A percentile compares a stretch with the other conserved stretches of the same genome.
Conservation (phyloP, 1,140 invertebrate species). For the Aphelenchoides fujianensis region DNA sequence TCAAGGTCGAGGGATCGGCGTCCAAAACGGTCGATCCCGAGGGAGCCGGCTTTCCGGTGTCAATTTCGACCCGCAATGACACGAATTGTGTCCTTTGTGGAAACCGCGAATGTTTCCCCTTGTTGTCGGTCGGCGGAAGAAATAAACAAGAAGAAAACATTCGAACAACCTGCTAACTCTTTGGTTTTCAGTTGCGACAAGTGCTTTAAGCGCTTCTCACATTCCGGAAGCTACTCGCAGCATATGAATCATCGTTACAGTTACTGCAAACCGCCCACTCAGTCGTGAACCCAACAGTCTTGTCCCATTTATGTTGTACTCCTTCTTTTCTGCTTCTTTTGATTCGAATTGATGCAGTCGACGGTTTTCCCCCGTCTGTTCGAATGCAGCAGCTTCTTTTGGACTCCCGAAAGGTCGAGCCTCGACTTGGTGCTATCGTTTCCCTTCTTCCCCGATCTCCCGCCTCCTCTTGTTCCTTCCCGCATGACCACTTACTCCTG, state of each 20-base stretch:
- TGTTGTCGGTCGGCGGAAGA: background rate
- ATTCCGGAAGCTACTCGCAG: conserved; percentile 98
- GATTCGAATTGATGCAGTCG: background rate
- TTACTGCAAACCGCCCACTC: conserved; percentile 82
- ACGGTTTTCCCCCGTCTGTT: background rate
- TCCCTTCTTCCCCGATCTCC: background rate
- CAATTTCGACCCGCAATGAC: too few species aligned
- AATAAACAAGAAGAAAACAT: background rate
- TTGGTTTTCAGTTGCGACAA: conserved; percentile 97
- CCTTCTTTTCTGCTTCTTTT: too few species aligned
- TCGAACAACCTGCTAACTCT: conserved; percentile 64
- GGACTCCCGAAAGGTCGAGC: too few species aligned
- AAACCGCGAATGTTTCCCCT: too few species aligned
- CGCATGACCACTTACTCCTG: too few species aligned
- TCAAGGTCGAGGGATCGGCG: background rate
- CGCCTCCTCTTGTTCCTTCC: background rate
- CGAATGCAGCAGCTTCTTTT: too few species aligned
- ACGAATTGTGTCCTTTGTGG: too few species aligned
- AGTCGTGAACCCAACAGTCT: conserved; percentile 34
- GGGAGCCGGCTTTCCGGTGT: conserved; percentile 67
- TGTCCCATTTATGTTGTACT: too few species aligned
- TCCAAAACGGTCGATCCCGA: background rate
- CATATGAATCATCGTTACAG: conserved; percentile 98
- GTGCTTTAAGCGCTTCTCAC: conserved; percentile 96
- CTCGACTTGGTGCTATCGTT: background rate